Conservation (phyloP, 2,113 vertebrate genomes). For the Poeciliopsis turrubarensis region DNA sequence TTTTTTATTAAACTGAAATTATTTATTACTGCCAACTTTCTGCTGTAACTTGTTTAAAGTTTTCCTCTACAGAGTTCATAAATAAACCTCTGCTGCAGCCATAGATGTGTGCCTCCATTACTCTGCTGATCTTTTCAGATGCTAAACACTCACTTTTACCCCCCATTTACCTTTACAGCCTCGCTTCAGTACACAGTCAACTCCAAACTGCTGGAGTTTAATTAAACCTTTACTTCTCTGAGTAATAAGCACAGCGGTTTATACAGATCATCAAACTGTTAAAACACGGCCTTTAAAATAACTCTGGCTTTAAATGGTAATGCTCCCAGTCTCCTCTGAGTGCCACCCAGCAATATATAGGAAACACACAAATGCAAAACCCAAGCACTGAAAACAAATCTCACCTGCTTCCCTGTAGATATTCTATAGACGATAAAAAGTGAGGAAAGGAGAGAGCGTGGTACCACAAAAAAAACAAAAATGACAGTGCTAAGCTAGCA, state of each 20-base stretch:
- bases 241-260: slow-evolving; percentile 14
- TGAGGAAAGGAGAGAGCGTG: neutral
- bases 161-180: slow-evolving; percentile 22
- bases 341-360: slow-evolving; percentile 17
- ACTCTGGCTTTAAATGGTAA: neutral
- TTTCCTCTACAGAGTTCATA: neutral
- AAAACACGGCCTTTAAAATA: slow-evolving; percentile 5
- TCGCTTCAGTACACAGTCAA: slow-evolving; percentile 14
- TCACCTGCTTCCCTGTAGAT: neutral
- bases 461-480: neutral
- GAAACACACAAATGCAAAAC: neutral
- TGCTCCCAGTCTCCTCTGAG: neutral
- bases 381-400: neutral
- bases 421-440: neutral
- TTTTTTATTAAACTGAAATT: neutral
- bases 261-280: slow-evolving; percentile 5
- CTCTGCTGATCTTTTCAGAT: slow-evolving; percentile 6
- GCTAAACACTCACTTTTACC: slow-evolving; percentile 16
- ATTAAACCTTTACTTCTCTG: slow-evolving; percentile 23
- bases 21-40: neutral
- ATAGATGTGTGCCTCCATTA: neutral
- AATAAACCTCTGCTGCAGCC: neutral
- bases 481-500: neutral
- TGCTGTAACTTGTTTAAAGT: neutral
- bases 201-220: slow-evolving; percentile 20